These are phyloP conservation scores for Typhlomys cinereus DNA, from an alignment of 2,113 vertebrate genomes.

Conservation along the genomic window DNA sequence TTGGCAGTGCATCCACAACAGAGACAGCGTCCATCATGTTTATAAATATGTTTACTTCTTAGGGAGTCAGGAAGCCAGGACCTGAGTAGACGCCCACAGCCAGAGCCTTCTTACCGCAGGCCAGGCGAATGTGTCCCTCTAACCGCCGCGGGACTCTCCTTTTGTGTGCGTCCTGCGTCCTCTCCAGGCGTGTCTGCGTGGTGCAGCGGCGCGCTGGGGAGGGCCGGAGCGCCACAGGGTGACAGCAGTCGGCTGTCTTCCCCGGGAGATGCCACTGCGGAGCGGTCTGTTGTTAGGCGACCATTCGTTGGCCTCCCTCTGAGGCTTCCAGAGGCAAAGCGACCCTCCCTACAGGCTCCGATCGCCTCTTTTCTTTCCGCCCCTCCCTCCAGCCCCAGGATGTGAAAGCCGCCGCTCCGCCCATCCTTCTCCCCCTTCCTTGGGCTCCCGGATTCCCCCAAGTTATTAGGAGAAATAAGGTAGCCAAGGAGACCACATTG, in stretches of 20 bases:
- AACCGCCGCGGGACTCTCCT: not conserved
- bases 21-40: not conserved
- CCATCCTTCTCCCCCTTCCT: constrained; percentile 43
- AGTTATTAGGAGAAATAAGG: constrained; percentile 79
- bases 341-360: constrained; percentile 45
- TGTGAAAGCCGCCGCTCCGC: not conserved
- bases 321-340: constrained; percentile 30
- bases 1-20: not conserved
- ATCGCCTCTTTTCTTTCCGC: constrained; percentile 21
- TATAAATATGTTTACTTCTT: not conserved
- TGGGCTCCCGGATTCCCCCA: constrained; percentile 52
- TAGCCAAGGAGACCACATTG: constrained; percentile 72
- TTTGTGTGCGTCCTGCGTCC: constrained; percentile 58
- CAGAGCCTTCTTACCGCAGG: fast-evolving
- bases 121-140: not conserved
- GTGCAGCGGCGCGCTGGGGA: not conserved
- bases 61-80: not conserved
- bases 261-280: not conserved
- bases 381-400: constrained; percentile 21
- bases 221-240: not conserved
- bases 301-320: constrained; percentile 38
- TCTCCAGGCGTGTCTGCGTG: not conserved
- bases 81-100: not conserved
- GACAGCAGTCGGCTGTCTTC: constrained; percentile 19
- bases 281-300: constrained; percentile 22